Conservation (phyloP, 1,140 invertebrate species). For the Penaeus chinensis region DNA sequence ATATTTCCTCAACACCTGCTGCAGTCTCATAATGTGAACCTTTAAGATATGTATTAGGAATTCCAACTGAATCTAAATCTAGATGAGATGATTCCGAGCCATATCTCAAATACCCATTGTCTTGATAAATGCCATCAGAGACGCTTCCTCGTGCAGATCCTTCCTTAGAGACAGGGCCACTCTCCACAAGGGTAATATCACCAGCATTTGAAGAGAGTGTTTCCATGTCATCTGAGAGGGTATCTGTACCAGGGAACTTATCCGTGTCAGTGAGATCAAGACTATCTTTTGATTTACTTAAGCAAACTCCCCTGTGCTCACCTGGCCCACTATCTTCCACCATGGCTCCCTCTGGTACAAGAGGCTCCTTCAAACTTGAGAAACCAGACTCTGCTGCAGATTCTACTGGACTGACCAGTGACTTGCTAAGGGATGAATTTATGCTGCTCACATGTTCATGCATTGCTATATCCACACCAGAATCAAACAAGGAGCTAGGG, state of each 20-base stretch:
- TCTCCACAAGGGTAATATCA: slow-evolving; percentile 44
- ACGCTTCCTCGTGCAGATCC: slow-evolving; percentile 57
- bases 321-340: slow-evolving; percentile 41
- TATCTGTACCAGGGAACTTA: slow-evolving; percentile 53
- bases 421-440: slow-evolving; percentile 1
- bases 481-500: slow-evolving; percentile 36
- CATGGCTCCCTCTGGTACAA: slow-evolving; percentile 28
- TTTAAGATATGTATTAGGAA: slow-evolving; percentile 30
- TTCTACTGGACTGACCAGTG: slow-evolving; percentile 41
- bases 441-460: background rate
- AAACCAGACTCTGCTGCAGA: slow-evolving; percentile 48
- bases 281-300: slow-evolving; percentile 63
- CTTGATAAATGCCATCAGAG: slow-evolving; percentile 39
- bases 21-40: background rate
- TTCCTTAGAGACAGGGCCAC: slow-evolving; percentile 53
- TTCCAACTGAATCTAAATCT: slow-evolving; percentile 19
- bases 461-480: slow-evolving; percentile 32
- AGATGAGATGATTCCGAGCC: slow-evolving; percentile 20
- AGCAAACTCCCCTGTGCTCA: slow-evolving; percentile 28
- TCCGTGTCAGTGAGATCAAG: slow-evolving; percentile 63
- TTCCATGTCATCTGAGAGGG: slow-evolving; percentile 62
- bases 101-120: slow-evolving; percentile 21
- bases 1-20: background rate
- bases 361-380: slow-evolving; percentile 55
- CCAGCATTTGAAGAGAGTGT: slow-evolving; percentile 54